A percentile compares a stretch with the other conserved stretches of the same genome.
phyloP scores from a whole-genome alignment of 2,888 invertebrate genomes.

The Rhodophaea formosa region DNA sequence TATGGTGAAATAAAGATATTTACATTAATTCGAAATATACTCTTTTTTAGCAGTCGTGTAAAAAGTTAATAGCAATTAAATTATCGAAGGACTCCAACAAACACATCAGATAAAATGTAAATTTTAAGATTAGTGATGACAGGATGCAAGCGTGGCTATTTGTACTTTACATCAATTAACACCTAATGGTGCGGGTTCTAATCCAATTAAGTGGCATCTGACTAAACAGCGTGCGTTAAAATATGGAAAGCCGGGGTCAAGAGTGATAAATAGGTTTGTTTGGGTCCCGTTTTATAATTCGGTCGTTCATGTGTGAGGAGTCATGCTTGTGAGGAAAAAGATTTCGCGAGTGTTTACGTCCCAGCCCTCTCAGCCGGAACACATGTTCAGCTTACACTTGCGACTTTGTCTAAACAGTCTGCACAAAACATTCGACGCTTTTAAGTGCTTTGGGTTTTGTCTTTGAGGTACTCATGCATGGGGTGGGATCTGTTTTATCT shows the following conservation, averaged over 20 bases:
- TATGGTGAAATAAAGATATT: too few species aligned
- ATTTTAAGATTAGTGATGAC: conserved; percentile 30
- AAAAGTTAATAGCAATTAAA: too few species aligned
- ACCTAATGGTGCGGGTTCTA: conserved; percentile 64
- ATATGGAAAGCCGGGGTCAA: conserved; percentile 13
- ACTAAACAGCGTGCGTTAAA: conserved; percentile 16
- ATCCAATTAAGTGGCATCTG: conserved; percentile 51
- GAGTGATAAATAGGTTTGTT: conserved; percentile 15
- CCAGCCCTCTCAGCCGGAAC: conserved; percentile 30
- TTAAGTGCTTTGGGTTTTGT: conserved; percentile 29
- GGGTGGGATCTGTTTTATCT: conserved; percentile 2
- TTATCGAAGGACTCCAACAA: conserved; percentile 7
- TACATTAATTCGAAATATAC: too few species aligned
- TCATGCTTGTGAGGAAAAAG: conserved; percentile 34
- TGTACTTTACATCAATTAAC: conserved; percentile 47
- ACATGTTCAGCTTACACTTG: conserved; percentile 38
- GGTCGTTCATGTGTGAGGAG: conserved; percentile 35
- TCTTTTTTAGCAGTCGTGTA: too few species aligned
- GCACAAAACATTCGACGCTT: conserved; percentile 20
- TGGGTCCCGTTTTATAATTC: conserved; percentile 25
- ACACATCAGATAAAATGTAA: conserved; percentile 24
- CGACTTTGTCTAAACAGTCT: conserved; percentile 34
- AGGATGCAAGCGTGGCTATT: conserved; percentile 28
- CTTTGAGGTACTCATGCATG: background rate
- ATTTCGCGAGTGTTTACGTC: conserved; percentile 53